Evolutionary conservation across 2,113 vertebrate genomes (phyloP).

Genomic region (Myiozetetes cayanensis): DNA sequence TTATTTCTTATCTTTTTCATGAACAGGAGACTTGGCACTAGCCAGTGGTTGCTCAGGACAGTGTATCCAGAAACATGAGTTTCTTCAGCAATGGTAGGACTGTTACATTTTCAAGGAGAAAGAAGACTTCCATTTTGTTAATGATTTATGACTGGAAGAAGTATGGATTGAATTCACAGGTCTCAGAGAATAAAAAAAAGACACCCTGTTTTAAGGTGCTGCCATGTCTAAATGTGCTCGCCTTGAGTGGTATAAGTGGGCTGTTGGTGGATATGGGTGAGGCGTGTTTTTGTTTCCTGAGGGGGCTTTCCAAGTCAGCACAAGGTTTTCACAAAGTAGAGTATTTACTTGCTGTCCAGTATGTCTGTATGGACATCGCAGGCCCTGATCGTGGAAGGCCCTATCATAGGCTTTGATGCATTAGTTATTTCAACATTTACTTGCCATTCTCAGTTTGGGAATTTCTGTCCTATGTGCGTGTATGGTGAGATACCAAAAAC

Average conservation of each 20-base stretch:
- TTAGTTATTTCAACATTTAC: not conserved
- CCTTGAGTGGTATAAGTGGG: not conserved
- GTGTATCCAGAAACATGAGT: not conserved
- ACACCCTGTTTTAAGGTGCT: not conserved
- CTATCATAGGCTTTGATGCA: not conserved
- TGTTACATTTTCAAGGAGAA: not conserved
- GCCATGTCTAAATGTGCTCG: not conserved
- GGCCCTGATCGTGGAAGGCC: not conserved
- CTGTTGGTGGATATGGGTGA: not conserved
- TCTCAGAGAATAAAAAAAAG: not conserved
- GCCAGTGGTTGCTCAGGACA: not conserved
- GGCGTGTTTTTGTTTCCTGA: not conserved
- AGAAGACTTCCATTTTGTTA: not conserved
- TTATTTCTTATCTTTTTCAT: not conserved
- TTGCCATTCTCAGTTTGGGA: not conserved
- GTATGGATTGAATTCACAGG: not conserved
- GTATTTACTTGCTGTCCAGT: not conserved
- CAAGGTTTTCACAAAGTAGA: not conserved
- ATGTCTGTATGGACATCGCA: not conserved
- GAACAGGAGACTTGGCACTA: not conserved
- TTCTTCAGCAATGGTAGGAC: not conserved
- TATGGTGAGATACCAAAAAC: not conserved
- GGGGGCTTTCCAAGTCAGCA: not conserved
- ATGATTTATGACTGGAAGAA: not conserved
- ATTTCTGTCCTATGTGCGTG: not conserved